Evolutionary conservation across 2,888 invertebrate genomes (phyloP), one percentile per base, ranked within the genome.

Genomic region (Scrobipalpa atriplicella): DNA sequence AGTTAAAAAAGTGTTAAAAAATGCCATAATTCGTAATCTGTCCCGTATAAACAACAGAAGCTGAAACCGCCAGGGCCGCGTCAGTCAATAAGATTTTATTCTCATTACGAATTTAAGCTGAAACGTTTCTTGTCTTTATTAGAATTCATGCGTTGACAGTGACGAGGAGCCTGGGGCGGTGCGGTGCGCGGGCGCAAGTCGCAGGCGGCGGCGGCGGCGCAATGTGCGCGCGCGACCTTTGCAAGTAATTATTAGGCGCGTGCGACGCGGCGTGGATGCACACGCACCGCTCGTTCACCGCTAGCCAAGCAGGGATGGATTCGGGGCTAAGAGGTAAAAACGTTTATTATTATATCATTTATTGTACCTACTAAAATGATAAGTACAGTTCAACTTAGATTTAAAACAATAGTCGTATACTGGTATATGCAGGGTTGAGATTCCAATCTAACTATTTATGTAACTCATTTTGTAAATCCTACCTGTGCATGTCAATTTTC

Each of bases 221-320:
- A 92, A 92, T 92, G 92, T 92, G 92, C 85, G 83, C 87, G 79
- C 81, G 88, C 90, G 92, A 92, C 92, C 92, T 92, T 91, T 83
- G 74, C 83, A 78, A 76, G 84, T 86, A 91, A 91, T 91, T 91
- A 86, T 84, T 79, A 82, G 83, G 84, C 90, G 87, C 89, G 91
- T 89, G 91, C 86, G 86, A 76, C 76, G 77, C 79, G 73, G 70
- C 76, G 77, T 78, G 73, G 71, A 73, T 76, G 72, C 72, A 73
- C 78, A 78, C 81, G 78, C 83, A 75, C 70, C 68, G 75, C 75
- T 64, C 52, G 65, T 65, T 58, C 71, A 71, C 71, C 65, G 67
- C 71, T 70, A 71, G 66, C 69, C 71, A 47, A 63, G 29, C 60
- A 73, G 70, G 16, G 43, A 21, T 10, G 29, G 62, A 69, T 69